Evolutionary conservation across 1,140 invertebrate species (phyloP), one percentile per base, ranked within the genome.

Genomic region (Drosophila repletoides): DNA sequence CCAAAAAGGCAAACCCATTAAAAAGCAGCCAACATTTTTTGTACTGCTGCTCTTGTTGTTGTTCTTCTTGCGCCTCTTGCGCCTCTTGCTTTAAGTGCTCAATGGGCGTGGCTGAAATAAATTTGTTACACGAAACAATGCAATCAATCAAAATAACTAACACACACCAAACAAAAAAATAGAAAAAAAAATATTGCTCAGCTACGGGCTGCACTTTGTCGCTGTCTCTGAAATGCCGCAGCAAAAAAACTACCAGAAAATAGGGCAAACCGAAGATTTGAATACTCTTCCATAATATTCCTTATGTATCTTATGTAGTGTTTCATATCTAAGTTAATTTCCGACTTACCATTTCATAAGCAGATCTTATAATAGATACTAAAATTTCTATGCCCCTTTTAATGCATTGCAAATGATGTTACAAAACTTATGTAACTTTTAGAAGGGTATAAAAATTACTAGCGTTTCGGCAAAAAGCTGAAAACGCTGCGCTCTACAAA

Each of bases 41-140:
- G n/a, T n/a, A n/a, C n/a, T n/a, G n/a, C n/a, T 46, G 17, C n/a
- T 36, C 4, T 6, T 15, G 9, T 24, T 19, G 34, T 15, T 40
- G 29, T 40, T 49, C 19, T 5, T 51, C 22, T 46, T 7, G 7
- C 19, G 29, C 28, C 48, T 34, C 48, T 53, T 26, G 29, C 28
- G 55, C 41, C 48, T 53, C 19, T 33, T 41, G 55, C 48, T 34
- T 61, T 43, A 55, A 64, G 52, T 53, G 48, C 40, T 53, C 10
- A 19, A 28, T 64, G 65, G 65, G 48, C 58, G 65, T 55, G 55
- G 61, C 43, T 49, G 41, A 73, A 75, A 72, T 72, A 72, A 75
- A 75, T 75, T 72, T 75, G 63, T 68, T 75, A 63, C 72, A 75
- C 69, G 69, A 72, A 74, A 69, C 69, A 75, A 72, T 68, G 64